phyloP scores from a whole-genome alignment of 2,888 invertebrate genomes.

The Tetragonula carbonaria region DNA sequence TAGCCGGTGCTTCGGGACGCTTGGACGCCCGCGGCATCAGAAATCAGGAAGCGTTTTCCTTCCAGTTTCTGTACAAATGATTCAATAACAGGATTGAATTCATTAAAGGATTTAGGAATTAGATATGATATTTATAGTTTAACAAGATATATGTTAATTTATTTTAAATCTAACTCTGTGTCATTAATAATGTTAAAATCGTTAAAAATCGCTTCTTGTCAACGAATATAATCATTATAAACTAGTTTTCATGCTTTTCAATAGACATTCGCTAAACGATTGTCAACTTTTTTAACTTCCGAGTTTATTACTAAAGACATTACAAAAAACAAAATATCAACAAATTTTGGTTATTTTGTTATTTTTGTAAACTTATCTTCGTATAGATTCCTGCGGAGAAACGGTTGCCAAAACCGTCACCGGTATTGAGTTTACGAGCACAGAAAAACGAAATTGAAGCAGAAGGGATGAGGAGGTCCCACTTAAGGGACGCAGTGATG shows the following conservation, averaged over 20 bases:
- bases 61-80: background rate
- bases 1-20: slow-evolving; percentile 76
- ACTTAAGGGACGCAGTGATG: slow-evolving; percentile 94
- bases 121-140: too few relatives aligned
- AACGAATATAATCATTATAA: too few relatives aligned
- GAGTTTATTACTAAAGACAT: too few relatives aligned
- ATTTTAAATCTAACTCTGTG: too few relatives aligned
- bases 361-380: background rate
- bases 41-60: slow-evolving; percentile 69
- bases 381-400: slow-evolving; percentile 85
- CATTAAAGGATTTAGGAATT: background rate
- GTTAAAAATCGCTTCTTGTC: too few relatives aligned
- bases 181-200: too few relatives aligned
- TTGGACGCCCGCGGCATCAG: slow-evolving; percentile 79
- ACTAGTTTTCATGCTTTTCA: too few relatives aligned
- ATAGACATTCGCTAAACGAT: too few relatives aligned
- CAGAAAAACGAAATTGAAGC: slow-evolving; percentile 93
- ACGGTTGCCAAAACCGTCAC: slow-evolving; percentile 88
- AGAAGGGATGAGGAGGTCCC: slow-evolving; percentile 92
- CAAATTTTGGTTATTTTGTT: too few relatives aligned
- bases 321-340: too few relatives aligned
- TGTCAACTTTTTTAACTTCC: too few relatives aligned
- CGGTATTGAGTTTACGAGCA: slow-evolving; percentile 93
- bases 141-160: too few relatives aligned
- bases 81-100: background rate